A percentile compares a stretch with the other conserved stretches of the same genome.
Evolutionary conservation across 2,113 vertebrate genomes (phyloP).

Genomic region (Coptodon rendalli): DNA sequence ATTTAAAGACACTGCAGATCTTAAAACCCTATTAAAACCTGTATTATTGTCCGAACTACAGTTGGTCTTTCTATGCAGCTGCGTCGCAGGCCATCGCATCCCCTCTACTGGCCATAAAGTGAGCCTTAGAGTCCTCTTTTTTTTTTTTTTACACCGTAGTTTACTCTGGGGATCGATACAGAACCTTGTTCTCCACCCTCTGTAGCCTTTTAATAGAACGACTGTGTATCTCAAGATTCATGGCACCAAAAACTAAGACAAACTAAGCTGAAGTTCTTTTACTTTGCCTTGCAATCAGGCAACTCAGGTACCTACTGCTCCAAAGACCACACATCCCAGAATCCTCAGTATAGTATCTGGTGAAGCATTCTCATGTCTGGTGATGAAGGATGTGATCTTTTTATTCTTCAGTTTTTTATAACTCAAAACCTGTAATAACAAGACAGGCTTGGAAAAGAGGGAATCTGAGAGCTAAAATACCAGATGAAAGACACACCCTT

Average conservation of each 20-base stretch:
- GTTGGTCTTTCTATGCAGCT: background rate
- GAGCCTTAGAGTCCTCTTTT: background rate
- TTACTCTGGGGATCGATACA: background rate
- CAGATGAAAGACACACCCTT: conserved; percentile 26
- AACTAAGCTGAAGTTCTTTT: conserved; percentile 1
- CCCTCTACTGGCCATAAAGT: background rate
- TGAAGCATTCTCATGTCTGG: background rate
- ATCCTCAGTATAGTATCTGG: conserved; percentile 5
- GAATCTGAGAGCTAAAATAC: conserved; percentile 30
- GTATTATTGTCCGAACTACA: background rate
- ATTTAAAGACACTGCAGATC: conserved; percentile 30
- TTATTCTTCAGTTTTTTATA: background rate
- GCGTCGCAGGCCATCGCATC: background rate
- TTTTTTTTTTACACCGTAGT: conserved; percentile 7
- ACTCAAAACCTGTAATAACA: background rate
- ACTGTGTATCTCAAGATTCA: conserved; percentile 5
- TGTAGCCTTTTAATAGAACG: background rate
- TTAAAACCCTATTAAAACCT: background rate
- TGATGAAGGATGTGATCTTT: background rate
- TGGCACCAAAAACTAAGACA: conserved; percentile 28
- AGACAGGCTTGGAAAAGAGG: background rate
- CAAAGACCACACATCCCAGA: conserved; percentile 55
- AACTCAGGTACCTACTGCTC: conserved; percentile 54
- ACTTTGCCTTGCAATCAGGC: conserved; percentile 1
- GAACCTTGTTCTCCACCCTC: background rate